Percentiles rank a stretch among this genome's conserved stretches.
These are phyloP conservation scores for Argyresthia goedartella DNA, from an alignment of 2,888 invertebrate genomes.

Conservation along the genomic window DNA sequence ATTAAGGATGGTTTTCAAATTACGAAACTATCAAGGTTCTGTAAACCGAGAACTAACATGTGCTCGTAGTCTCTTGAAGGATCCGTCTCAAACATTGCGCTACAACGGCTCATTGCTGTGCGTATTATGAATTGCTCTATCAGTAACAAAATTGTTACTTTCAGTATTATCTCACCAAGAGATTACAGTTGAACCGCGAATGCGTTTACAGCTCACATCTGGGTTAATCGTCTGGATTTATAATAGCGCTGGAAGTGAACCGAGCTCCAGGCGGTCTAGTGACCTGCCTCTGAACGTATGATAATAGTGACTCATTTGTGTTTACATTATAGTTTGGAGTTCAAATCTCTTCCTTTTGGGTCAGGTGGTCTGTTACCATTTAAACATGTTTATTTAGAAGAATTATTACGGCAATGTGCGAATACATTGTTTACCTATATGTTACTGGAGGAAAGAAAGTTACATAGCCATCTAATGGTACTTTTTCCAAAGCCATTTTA, in stretches of 20 bases:
- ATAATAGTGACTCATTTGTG: constrained; percentile 34
- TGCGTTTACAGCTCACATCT: constrained; percentile 36
- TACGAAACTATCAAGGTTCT: constrained; percentile 15
- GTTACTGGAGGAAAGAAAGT: too few relatives aligned
- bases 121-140: too few relatives aligned
- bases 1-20: constrained; percentile 31
- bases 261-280: constrained; percentile 30
- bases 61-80: constrained; percentile 10
- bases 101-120: too few relatives aligned
- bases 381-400: too few relatives aligned
- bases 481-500: too few relatives aligned
- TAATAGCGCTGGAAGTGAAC: constrained; percentile 20
- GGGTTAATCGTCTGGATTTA: constrained; percentile 50
- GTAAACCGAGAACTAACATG: constrained; percentile 11
- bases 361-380: too few relatives aligned
- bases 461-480: too few relatives aligned
- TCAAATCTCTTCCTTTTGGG: background rate
- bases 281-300: constrained; percentile 33
- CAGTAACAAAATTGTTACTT: constrained; percentile 3
- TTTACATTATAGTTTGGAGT: constrained; percentile 15
- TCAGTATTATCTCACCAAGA: constrained; percentile 9
- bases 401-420: too few relatives aligned
- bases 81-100: background rate
- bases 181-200: constrained; percentile 24
- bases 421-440: too few relatives aligned